Conservation (phyloP, 2,113 vertebrate species). For the Pseudorectes ferrugineus region DNA sequence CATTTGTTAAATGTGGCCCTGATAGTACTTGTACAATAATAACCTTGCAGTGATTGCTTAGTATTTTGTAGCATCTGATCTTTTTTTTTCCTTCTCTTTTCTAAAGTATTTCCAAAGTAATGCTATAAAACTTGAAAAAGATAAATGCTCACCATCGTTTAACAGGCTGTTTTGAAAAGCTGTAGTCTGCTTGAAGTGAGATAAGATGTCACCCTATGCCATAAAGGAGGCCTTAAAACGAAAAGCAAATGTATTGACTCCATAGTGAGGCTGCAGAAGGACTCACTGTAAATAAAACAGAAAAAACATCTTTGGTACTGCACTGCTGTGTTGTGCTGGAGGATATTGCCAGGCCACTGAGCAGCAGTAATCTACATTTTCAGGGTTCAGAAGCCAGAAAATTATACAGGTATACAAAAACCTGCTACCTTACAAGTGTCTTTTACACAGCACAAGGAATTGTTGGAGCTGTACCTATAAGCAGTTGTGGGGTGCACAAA, state of each 20-base stretch:
- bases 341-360: background rate
- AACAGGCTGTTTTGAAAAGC: background rate
- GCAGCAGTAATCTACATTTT: background rate
- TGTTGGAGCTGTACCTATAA: background rate
- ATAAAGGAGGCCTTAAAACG: background rate
- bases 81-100: background rate
- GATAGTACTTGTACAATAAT: background rate
- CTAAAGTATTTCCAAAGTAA: background rate
- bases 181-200: background rate
- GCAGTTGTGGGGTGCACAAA: background rate
- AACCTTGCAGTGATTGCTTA: background rate
- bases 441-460: background rate
- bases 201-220: background rate
- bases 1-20: background rate
- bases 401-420: background rate
- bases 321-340: accelerated
- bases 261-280: background rate
- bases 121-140: background rate
- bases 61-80: background rate
- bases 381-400: background rate
- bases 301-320: background rate
- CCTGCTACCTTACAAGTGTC: background rate
- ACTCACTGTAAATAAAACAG: background rate
- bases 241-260: background rate
- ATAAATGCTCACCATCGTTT: background rate